These are phyloP conservation scores for Phortica magna DNA, from an alignment of 2,888 invertebrate species.

Conservation along the genomic window DNA sequence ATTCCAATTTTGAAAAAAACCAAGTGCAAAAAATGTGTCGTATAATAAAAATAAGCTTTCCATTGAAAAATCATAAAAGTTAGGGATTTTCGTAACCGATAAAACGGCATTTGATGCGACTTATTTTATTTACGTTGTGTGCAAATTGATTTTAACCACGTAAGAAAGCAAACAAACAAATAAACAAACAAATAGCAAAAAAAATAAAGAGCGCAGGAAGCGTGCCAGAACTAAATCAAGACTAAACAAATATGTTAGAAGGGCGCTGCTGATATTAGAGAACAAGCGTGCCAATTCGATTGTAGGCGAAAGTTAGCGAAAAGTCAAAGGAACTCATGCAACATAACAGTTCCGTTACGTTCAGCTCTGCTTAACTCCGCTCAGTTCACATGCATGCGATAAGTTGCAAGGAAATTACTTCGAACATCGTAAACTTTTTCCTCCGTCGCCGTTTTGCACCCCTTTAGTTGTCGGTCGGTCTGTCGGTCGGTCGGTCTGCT, in stretches of 20 bases:
- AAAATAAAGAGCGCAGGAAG: constrained; percentile 15
- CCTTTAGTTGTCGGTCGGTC: constrained; percentile 1
- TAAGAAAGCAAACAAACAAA: constrained; percentile 32
- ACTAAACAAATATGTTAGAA: constrained; percentile 52
- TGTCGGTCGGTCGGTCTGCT: too few relatives aligned
- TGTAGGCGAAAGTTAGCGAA: constrained; percentile 5
- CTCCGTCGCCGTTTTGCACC: constrained; percentile 43
- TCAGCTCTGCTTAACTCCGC: neutral
- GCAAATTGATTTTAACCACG: constrained; percentile 62
- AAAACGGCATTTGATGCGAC: constrained; percentile 67
- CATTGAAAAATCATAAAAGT: constrained; percentile 53
- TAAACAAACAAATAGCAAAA: neutral
- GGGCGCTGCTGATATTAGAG: constrained; percentile 35
- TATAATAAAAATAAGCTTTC: neutral
- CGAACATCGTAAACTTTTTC: constrained; percentile 64
- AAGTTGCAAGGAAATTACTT: constrained; percentile 68
- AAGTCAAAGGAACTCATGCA: constrained; percentile 21
- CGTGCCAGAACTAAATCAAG: constrained; percentile 63
- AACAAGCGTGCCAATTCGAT: constrained; percentile 27
- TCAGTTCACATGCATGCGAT: constrained; percentile 56
- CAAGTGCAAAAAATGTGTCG: neutral
- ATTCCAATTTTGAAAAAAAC: neutral
- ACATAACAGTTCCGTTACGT: constrained; percentile 1
- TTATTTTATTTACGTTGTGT: constrained; percentile 64
- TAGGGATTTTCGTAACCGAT: constrained; percentile 55